Evolutionary conservation across 2,888 invertebrate species (phyloP), one percentile per base, ranked within the genome.

Genomic region (Drosophila macrospina): DNA sequence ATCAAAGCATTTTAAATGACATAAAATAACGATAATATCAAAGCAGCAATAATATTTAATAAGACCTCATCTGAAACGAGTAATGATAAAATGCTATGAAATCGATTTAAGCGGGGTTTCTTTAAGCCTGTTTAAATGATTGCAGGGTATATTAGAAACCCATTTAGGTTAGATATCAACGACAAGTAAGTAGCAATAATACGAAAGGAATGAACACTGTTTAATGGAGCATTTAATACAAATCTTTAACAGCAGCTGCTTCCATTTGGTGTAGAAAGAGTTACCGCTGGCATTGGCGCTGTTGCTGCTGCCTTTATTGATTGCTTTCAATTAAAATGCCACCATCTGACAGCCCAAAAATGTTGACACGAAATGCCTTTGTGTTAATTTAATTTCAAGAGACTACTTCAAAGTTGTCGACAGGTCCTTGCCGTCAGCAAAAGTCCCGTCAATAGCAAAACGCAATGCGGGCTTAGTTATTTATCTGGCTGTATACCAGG

Each of bases 241-340:
- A 39, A 62, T 37, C 42, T 37, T 20, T 45, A 37, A 36, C 42
- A 42, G 50, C 56, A 61, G 41, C 28, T 39, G 28, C 24, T 34
- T 39, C 4, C 13, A 8, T 41, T 42, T 24, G 10, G 7, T 36
- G 24, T 28, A 42, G 8, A 13, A 44, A 56, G 63, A 62, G 65
- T 59, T 66, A 51, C 20, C 37, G 15, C 34, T 37, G 37, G 28
- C 51, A 48, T 50, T 30, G 48, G 57, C n/a, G 20, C 11, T 41
- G 26, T 15, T 36, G 26, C 15, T 37, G 48, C 16, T 45, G 51
- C 16, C 45, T 60, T 55, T 76, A 86, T 86, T 82, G 82, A 85
- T 85, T 86, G 80, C 67, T 73, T 86, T 85, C 84, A 85, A 85
- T 86, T 85, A 84, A 86, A 86, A 86, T 78, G 69, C 80, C 77